These are phyloP conservation scores for Alcedo quadribrachys DNA, from an alignment of 2,797 vertebrate genomes.

Conservation along the genomic window DNA sequence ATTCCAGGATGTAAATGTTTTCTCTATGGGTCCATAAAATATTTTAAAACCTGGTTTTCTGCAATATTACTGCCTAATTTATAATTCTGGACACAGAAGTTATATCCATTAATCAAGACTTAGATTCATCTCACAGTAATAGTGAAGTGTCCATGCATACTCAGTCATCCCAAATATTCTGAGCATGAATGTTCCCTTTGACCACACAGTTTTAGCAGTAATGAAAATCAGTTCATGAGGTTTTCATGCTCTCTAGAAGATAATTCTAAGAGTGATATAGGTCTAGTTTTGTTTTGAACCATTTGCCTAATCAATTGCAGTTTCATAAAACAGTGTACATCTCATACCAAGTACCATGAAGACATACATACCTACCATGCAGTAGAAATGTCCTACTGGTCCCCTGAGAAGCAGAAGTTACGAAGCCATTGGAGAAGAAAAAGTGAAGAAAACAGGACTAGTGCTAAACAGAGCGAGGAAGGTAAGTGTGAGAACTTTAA, in stretches of 20 bases:
- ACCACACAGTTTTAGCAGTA: background rate
- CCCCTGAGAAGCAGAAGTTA: background rate
- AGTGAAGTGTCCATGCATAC: background rate
- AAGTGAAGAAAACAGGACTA: background rate
- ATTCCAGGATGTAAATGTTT: background rate
- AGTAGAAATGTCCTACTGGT: background rate
- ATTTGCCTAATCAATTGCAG: background rate
- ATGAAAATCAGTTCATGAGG: background rate
- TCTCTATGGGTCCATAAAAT: background rate
- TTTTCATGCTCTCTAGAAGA: background rate
- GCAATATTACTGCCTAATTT: background rate
- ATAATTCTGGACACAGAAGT: background rate
- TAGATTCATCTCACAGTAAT: background rate
- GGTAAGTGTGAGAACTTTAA: background rate
- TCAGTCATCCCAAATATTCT: background rate
- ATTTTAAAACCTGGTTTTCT: background rate
- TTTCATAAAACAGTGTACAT: background rate
- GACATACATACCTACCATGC: background rate
- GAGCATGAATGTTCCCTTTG: background rate
- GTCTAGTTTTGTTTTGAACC: background rate
- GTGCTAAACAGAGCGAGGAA: background rate
- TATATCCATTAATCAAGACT: background rate
- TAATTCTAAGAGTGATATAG: background rate
- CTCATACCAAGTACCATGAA: background rate
- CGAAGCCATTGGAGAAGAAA: background rate